phyloP scores from a whole-genome alignment of 2,888 invertebrate species.

The Drosophila robusta region DNA sequence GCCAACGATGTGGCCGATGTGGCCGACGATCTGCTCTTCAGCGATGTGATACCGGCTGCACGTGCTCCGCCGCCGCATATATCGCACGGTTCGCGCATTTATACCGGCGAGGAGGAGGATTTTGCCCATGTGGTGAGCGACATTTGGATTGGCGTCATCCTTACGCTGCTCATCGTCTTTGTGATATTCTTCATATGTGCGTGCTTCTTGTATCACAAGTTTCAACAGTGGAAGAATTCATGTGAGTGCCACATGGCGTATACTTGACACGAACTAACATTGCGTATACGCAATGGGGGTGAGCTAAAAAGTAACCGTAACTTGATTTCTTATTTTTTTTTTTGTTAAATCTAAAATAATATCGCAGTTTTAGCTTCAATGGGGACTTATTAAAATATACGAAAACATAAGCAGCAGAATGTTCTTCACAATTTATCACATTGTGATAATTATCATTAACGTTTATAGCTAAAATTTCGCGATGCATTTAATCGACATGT shows the following conservation, averaged over 20 bases:
- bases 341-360: too few species aligned
- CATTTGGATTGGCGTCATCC: slow-evolving; percentile 88
- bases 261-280: slow-evolving; percentile 32
- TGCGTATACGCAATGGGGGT: slow-evolving; percentile 30
- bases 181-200: slow-evolving; percentile 88
- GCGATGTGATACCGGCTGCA: slow-evolving; percentile 66
- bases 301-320: too few species aligned
- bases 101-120: slow-evolving; percentile 85
- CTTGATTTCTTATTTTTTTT: neutral
- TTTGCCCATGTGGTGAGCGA: slow-evolving; percentile 87
- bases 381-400: neutral
- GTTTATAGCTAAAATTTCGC: neutral
- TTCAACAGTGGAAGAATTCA: slow-evolving; percentile 88
- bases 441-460: neutral
- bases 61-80: slow-evolving; percentile 69
- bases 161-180: slow-evolving; percentile 87
- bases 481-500: neutral
- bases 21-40: slow-evolving; percentile 64
- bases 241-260: slow-evolving; percentile 85
- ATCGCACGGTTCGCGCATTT: slow-evolving; percentile 61
- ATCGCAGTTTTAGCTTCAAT: too few species aligned
- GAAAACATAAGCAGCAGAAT: neutral
- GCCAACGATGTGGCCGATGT: slow-evolving; percentile 61
- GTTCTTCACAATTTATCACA: neutral
- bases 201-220: slow-evolving; percentile 88